Percentiles rank a stretch among this genome's conserved stretches.
phyloP scores from a whole-genome alignment of 2,113 vertebrate species.

The Gadus macrocephalus region DNA sequence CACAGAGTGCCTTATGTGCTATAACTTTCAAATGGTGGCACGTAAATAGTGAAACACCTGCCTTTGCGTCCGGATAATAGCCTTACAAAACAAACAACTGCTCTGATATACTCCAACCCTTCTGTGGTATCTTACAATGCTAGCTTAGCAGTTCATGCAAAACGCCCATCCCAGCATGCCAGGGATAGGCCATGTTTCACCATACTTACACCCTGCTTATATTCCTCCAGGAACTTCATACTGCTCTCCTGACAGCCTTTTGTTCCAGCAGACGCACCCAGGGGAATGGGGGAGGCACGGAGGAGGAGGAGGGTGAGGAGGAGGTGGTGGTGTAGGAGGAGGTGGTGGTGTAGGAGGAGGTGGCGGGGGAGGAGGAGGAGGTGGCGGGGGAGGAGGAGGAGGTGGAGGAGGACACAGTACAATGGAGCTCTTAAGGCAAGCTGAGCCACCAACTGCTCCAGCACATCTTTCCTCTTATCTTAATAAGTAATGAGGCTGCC shows the following conservation, averaged over 20 bases:
- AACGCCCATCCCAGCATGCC: slow-evolving; percentile 10
- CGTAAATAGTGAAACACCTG: too few relatives aligned
- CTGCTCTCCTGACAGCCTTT: slow-evolving; percentile 39
- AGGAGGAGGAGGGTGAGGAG: slow-evolving; percentile 26
- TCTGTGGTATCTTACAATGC: too few relatives aligned
- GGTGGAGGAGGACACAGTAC: slow-evolving; percentile 43
- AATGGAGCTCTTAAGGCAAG: slow-evolving; percentile 74
- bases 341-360: slow-evolving; percentile 33
- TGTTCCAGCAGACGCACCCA: background rate
- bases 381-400: slow-evolving; percentile 32
- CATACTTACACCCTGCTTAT: slow-evolving; percentile 34
- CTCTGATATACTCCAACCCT: too few relatives aligned
- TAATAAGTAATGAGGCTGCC: slow-evolving; percentile 99
- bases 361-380: slow-evolving; percentile 35
- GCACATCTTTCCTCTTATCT: slow-evolving; percentile 94
- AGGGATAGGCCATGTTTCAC: slow-evolving; percentile 6
- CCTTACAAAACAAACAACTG: too few relatives aligned
- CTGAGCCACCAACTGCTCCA: slow-evolving; percentile 81
- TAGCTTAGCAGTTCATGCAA: background rate
- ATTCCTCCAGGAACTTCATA: slow-evolving; percentile 41
- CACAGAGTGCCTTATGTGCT: too few relatives aligned
- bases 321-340: slow-evolving; percentile 39
- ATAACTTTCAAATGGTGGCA: too few relatives aligned
- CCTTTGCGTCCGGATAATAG: too few relatives aligned
- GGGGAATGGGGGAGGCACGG: background rate